Evolutionary conservation across 2,888 invertebrate genomes (phyloP), one percentile per base, ranked within the genome.

Genomic region (Eupithecia centaureata): DNA sequence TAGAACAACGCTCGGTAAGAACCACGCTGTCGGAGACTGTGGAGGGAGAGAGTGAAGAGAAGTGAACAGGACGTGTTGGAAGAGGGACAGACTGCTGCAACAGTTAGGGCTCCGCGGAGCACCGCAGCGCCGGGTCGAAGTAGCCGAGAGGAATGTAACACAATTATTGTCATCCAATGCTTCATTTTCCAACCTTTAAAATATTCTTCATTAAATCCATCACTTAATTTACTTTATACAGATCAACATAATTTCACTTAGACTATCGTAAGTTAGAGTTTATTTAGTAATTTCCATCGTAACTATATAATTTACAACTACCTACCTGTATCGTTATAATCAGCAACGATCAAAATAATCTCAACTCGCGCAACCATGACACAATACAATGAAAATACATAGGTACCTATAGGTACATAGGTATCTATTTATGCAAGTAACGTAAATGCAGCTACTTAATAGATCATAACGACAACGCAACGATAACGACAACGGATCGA

Each of bases 161-260:
- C 89, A 92, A 91, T 92, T 93, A 93, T 93, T 93, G 92, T 93
- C 92, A 91, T 92, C 88, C 91, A 88, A 92, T 90, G 92, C 90
- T 92, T 90, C 87, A 85, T 78, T 82, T 87, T 87, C 82, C 91
- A 87, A 88, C 85, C 82, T 83, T 87, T 89, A 87, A 85, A 83
- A 79, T 77, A 85, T 84, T 82, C 80, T 80, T 80, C 82, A 80
- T 81, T 85, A 82, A 74, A 79, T 83, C 88, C 83, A 87, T 85
- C 85, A 87, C 82, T 84, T 85, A 87, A 18, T 30, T 56, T 80
- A 90, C 85, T 90, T 90, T 89, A 85, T 87, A 92, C 90, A 91
- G 83, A 82, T 86, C 85, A 82, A 86, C 86, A 79, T 81, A 82
- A 76, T 70, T 79, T 79, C 75, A 79, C 82, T 84, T 83, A 76